Percentiles rank a stretch among this genome's conserved stretches.
These are phyloP conservation scores for Ceratotherium simum DNA, from an alignment of 2,113 vertebrate species.

Conservation along the genomic window DNA sequence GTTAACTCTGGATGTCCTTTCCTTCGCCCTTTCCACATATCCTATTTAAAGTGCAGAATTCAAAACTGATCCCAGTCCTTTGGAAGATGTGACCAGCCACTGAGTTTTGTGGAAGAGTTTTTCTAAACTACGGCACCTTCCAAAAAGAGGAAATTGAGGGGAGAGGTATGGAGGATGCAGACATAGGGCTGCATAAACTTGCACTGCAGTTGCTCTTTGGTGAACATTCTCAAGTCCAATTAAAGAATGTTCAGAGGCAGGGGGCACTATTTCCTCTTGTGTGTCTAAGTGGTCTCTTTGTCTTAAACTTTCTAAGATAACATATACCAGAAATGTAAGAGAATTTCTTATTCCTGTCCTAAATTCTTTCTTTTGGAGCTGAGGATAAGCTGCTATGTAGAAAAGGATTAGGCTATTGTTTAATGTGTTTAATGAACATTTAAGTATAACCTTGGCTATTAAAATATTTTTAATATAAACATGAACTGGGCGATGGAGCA, in stretches of 20 bases:
- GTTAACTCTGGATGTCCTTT: neutral
- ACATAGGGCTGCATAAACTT: neutral
- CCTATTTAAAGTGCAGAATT: neutral
- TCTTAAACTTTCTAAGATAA: neutral
- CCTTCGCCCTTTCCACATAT: neutral
- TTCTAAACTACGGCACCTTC: neutral
- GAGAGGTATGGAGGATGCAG: neutral
- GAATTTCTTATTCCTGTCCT: neutral
- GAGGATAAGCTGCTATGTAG: neutral
- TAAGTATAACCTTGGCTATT: slow-evolving; percentile 31
- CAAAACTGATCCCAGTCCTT: neutral
- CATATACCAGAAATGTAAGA: neutral
- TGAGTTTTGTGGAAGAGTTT: neutral
- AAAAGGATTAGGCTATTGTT: slow-evolving; percentile 28
- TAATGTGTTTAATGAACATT: slow-evolving; percentile 2
- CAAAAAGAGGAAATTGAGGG: neutral
- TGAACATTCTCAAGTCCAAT: neutral
- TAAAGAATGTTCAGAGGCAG: neutral
- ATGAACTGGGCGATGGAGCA: slow-evolving; percentile 10
- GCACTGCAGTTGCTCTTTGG: neutral
- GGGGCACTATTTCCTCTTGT: neutral
- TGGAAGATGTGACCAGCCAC: neutral
- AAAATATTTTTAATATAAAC: slow-evolving; percentile 42
- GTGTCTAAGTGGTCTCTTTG: neutral
- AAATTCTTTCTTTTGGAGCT: neutral